Evolutionary conservation across 92 coral and sea anemone genomes (phyloP), one percentile per base, ranked within the genome.

Genomic region (Umimayanthus chanpuru): DNA sequence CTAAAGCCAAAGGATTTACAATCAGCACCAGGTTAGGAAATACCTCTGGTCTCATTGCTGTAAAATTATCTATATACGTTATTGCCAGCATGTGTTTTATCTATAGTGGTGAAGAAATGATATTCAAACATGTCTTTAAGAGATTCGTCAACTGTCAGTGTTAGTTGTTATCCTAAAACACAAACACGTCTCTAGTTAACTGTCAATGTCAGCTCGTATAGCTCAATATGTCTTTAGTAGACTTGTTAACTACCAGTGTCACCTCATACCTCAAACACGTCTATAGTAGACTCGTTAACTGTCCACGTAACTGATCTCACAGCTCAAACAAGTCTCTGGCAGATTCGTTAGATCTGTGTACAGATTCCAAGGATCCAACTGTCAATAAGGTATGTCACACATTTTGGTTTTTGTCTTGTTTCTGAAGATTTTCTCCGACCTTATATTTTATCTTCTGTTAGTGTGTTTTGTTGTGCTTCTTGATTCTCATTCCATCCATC

Each of bases 281-380:
- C 29, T 28, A 15, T n/a, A 36, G 0, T 23, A 6, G 7, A 23
- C 6, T 77, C 0, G 3, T 7, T 40, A 43, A 78, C 18, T 26
- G 64, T 12, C 36, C 14, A 10, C 11, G 23, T 20, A 5, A 8
- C 14, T 12, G 0, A 28, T 32, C 4, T 23, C 88, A 14, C 66
- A 96, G 98, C 86, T 96, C 98, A 2, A 96, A 96, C 82, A 96
- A 96, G 86, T 49, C 92, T 64, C 94, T 96, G 58, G 98, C 98
- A 25, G 95, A 94, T 78, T 96, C 98, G 8, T 91, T 96, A 58
- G 98, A 96, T 87, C 86, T 85, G 21, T 96, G 98, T 66, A 86
- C 91, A 28, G 98, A 96, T 85, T 79, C 92, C 9, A 81, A 86
- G 9, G 98, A 96, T 87, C 96, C 97, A 7, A 92, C 93, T 61